A percentile compares a stretch with the other conserved stretches of the same genome.
These are phyloP conservation scores for Tangara arthus DNA, from an alignment of 2,797 vertebrate genomes.

Conservation along the genomic window DNA sequence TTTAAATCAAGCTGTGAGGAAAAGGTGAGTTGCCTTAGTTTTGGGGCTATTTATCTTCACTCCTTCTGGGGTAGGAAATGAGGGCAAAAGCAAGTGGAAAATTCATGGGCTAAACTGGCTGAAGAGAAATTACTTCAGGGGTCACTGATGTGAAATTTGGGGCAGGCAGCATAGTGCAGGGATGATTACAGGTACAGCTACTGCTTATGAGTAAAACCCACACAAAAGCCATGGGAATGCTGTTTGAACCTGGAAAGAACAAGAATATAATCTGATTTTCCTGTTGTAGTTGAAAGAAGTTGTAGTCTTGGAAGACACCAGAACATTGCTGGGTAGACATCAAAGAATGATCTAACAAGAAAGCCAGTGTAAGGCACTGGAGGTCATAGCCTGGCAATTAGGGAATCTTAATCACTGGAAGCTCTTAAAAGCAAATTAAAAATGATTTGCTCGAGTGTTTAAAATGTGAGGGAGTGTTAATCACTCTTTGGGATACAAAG, in stretches of 20 bases:
- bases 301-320: not conserved
- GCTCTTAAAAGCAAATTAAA: not conserved
- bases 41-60: not conserved
- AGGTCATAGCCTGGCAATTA: not conserved
- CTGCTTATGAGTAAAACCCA: rapidly evolving
- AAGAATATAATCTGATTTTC: not conserved
- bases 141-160: not conserved
- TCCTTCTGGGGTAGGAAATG: not conserved
- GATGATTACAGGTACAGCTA: not conserved
- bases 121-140: not conserved
- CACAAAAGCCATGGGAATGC: not conserved
- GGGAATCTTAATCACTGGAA: not conserved
- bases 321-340: not conserved
- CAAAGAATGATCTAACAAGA: not conserved
- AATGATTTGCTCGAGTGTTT: not conserved
- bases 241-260: not conserved
- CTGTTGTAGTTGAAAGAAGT: not conserved
- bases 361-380: not conserved
- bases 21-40: not conserved
- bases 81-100: not conserved
- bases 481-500: not conserved
- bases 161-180: not conserved
- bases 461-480: not conserved
- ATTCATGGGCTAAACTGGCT: not conserved
- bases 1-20: not conserved